Evolutionary conservation across 2,113 vertebrate species (phyloP).

Genomic region (Cheirogaleus medius): DNA sequence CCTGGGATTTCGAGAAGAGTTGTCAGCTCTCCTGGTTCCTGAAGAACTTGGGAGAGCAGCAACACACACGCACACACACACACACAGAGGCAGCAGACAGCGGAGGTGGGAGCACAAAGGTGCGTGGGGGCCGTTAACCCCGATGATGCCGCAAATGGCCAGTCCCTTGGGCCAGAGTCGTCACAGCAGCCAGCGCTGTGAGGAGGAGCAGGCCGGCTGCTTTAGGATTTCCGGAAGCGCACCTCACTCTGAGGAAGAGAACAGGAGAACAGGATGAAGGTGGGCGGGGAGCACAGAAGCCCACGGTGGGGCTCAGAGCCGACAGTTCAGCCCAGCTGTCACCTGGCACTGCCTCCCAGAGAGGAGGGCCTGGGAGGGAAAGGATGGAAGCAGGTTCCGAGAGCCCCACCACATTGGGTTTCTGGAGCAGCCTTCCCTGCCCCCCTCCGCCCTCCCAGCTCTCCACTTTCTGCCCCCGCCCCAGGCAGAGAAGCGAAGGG

Average conservation of each 20-base stretch:
- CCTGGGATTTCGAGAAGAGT: not conserved
- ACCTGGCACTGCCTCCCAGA: not conserved
- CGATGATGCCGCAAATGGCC: not conserved
- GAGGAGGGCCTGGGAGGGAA: not conserved
- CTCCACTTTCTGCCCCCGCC: not conserved
- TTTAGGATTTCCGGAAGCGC: conserved; percentile 60
- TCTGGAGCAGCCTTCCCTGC: not conserved
- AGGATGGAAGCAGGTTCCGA: too few relatives aligned
- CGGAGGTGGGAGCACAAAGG: not conserved
- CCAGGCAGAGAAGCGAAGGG: not conserved
- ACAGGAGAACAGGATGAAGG: not conserved
- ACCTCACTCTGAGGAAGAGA: conserved; percentile 66
- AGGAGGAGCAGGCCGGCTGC: not conserved
- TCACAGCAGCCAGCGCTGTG: not conserved
- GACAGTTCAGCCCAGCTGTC: not conserved
- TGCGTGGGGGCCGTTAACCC: not conserved
- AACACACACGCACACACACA: not conserved
- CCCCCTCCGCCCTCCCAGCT: rapidly evolving
- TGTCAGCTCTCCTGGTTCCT: conserved; percentile 3
- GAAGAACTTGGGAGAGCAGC: not conserved
- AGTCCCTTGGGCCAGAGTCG: not conserved
- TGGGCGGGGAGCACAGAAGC: not conserved
- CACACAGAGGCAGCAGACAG: not conserved
- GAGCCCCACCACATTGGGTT: not conserved
- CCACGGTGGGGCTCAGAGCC: not conserved